Base-by-base conservation (phyloP, 2,888 invertebrate species). In the Antheraea assamensis region DNA sequence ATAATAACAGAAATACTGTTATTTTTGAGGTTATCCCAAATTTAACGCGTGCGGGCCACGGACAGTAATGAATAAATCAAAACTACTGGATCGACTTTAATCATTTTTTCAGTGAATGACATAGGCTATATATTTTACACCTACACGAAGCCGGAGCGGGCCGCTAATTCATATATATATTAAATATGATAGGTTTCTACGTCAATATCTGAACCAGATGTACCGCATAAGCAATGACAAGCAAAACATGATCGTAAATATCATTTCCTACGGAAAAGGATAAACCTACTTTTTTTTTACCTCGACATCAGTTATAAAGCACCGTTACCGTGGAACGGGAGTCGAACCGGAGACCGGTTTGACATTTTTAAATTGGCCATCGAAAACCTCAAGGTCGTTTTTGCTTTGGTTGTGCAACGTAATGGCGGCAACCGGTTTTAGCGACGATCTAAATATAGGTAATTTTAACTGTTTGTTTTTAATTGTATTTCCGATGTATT, bases 251-350 rank as follows among this genome's bases (percentile, higher is more conserved):
- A 17, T 2, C 27, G 35, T 68, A 68, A 68, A 68, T 68, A 7
- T 68, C n/a, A 35, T 68, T 68, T 68, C 68, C 68, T 52, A 30
- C 68, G 47, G 68, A 31, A 31, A 72, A 73, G 73, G 73, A 73
- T 73, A 70, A 73, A 42, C 19, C 58, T 27, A 73, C 58, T 73
- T 72, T 73, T 73, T 73, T 72, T 73, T 73, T 73, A 70, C 30
- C 3, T 27, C 72, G 31, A 61, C 15, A 17, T 64, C 30, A 27
- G 61, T 64, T 68, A 24, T 55, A 42, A 70, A 70, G 58, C 31
- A 73, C 73, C 73, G 73, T 73, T 73, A 73, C 42, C 8, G 42
- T 58, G 27, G 70, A 73, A 73, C 73, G 73, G 73, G 73, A 73
- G 47, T 61, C 70, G 70, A 70, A 73, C 70, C 21, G 70, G 10